These are phyloP conservation scores for Mobula hypostoma DNA, from an alignment of 2,113 vertebrate genomes.

Conservation along the genomic window DNA sequence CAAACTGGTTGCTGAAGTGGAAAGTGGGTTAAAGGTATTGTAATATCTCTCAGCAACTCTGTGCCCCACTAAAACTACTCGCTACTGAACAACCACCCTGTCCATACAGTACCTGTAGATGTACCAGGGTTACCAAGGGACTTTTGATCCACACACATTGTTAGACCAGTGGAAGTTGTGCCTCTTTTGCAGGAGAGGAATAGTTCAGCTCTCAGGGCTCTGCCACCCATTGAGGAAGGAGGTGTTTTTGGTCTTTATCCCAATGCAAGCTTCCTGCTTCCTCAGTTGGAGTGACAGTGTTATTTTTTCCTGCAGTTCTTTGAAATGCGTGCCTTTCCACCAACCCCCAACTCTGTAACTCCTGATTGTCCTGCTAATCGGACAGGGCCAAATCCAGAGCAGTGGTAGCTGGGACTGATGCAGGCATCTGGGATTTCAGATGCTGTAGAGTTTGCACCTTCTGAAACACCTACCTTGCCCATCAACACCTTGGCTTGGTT, in stretches of 20 bases:
- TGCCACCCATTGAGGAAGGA: not conserved
- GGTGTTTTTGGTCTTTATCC: not conserved
- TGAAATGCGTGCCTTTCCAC: not conserved
- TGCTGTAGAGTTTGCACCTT: not conserved
- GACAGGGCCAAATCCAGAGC: not conserved
- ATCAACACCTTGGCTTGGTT: not conserved
- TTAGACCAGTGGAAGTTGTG: not conserved
- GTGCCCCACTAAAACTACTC: not conserved
- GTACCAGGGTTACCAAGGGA: not conserved
- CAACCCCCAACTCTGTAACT: not conserved
- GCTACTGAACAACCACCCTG: not conserved
- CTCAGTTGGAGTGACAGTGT: not conserved
- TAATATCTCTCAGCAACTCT: not conserved
- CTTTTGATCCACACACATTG: not conserved
- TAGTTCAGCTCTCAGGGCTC: not conserved
- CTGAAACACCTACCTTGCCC: not conserved
- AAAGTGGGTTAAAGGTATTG: not conserved
- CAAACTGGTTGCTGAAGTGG: not conserved
- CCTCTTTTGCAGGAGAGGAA: not conserved
- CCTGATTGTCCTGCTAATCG: not conserved
- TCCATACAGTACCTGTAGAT: not conserved
- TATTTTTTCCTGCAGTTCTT: not conserved
- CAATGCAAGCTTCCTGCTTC: not conserved
- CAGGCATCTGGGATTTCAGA: not conserved
- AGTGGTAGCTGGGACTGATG: not conserved